A percentile compares a stretch with the other conserved stretches of the same genome.
Evolutionary conservation across 2,888 invertebrate genomes (phyloP).

Genomic region (Cacoxenus indagator): DNA sequence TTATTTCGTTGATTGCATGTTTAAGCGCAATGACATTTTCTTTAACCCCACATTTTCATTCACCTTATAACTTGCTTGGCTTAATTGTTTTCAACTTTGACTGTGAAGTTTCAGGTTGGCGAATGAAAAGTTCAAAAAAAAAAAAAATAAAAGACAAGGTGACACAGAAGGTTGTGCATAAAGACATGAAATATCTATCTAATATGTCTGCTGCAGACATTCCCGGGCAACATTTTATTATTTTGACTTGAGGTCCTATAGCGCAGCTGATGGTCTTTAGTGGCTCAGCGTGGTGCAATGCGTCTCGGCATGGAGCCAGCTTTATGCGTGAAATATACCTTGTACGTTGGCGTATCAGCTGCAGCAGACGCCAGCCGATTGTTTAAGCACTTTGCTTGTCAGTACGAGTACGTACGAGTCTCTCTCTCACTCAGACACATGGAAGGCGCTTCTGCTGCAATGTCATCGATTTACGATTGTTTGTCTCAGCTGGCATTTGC

Average conservation of each 20-base stretch:
- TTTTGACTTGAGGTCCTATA: not conserved
- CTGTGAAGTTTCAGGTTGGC: constrained; percentile 31
- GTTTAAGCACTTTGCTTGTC: too few relatives aligned
- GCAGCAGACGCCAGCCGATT: too few relatives aligned
- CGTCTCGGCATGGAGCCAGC: too few relatives aligned
- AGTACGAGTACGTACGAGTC: too few relatives aligned
- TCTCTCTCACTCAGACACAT: too few relatives aligned
- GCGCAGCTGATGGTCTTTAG: not conserved
- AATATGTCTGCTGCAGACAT: not conserved
- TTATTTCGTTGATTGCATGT: constrained; percentile 12
- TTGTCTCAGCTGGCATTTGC: not conserved
- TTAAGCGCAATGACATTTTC: constrained; percentile 41
- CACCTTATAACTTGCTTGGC: constrained; percentile 12
- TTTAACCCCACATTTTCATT: constrained; percentile 41
- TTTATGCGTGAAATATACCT: too few relatives aligned
- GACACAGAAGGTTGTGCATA: not conserved
- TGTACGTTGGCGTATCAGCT: too few relatives aligned
- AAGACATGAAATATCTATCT: not conserved
- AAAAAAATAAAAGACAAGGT: not conserved
- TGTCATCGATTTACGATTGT: not conserved
- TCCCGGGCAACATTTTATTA: not conserved
- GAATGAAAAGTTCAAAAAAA: constrained; percentile 1
- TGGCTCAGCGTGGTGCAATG: not conserved
- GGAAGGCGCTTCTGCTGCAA: too few relatives aligned
- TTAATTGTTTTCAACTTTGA: constrained; percentile 34